Evolutionary conservation across 1,140 invertebrate species (phyloP), one percentile per base, ranked within the genome.

Genomic region (Tenebrio molitor): DNA sequence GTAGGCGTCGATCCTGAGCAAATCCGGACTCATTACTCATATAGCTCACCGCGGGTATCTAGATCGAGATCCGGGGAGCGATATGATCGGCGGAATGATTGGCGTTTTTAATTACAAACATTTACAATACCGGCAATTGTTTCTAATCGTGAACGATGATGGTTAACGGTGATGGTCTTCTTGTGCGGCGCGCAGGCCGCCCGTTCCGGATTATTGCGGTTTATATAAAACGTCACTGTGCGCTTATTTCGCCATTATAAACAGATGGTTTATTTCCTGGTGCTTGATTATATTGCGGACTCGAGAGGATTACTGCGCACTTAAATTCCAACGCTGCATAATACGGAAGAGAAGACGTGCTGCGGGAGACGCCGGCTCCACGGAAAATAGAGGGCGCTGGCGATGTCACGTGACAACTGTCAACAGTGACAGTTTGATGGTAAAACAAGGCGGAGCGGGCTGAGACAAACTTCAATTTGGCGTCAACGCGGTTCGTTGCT

Each of bases 81-180:
- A 65, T 65, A 36, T 21, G 17, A 65, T 44, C 63, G 25, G 5
- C 39, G 8, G 39, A 14, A 65, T 65, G 63, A 65, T 65, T 65
- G 63, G 63, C 63, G 39, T 65, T 65, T 65, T 65, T 39, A 65
- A 65, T 65, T 65, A 65, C 33, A 44, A 65, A 41, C 25, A 65
- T 65, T 44, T 39, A 65, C 63, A 65, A 65, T 65, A 65, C n/a
- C 19, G 16, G 25, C 63, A 65, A 65, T 65, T 65, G 63, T 65
- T 65, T 65, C 39, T 65, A 65, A 65, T 65, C 63, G 63, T 65
- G 63, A 39, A 17, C 50, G 23, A 58, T 58, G 23, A 58, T 58
- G n/a, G 21, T 15, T 58, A 58, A 58, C 50, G 50, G 50, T 58
- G 23, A 58, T 58, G 50, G 8, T 58, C 50, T 58, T 58, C 50